Percentiles rank a stretch among this genome's conserved stretches.
phyloP scores from a whole-genome alignment of 2,797 vertebrate genomes.

The Neosilurus hyrtlii region DNA sequence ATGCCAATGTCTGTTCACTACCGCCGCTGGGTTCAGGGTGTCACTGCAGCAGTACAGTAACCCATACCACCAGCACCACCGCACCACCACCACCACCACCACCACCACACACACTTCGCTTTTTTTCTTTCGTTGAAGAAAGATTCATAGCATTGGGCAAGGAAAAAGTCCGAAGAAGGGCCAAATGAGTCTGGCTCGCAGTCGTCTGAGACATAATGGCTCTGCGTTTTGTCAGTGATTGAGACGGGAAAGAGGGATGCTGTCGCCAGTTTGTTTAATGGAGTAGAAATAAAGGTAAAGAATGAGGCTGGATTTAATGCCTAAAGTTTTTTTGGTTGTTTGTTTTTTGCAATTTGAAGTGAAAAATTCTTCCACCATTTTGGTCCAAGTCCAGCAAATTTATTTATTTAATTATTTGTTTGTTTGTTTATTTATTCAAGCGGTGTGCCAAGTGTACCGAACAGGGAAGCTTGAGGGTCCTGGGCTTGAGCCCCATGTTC shows the following conservation, averaged over 20 bases:
- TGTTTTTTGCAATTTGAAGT: no score
- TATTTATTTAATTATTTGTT: no score
- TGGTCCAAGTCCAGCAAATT: no score
- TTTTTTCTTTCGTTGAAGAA: conserved; percentile 31
- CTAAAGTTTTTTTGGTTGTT: background rate
- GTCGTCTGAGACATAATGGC: background rate
- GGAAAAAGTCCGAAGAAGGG: conserved; percentile 29
- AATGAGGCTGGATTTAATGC: background rate
- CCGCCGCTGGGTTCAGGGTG: conserved; percentile 64
- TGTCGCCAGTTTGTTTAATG: background rate
- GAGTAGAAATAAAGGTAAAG: background rate
- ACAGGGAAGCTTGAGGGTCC: no score
- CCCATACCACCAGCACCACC: no score
- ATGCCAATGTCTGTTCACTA: conserved; percentile 59
- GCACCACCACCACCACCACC: no score
- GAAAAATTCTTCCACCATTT: no score
- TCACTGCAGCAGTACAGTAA: conserved; percentile 33
- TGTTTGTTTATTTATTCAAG: no score
- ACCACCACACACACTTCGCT: no score
- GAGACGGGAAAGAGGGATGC: background rate
- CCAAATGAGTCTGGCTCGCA: conserved; percentile 10
- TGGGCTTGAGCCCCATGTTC: no score
- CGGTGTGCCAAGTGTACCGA: no score
- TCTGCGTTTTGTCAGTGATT: conserved; percentile 2
- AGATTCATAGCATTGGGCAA: conserved; percentile 45